These are phyloP conservation scores for Noturus placidus DNA, from an alignment of 2,113 vertebrate species.

Conservation along the genomic window DNA sequence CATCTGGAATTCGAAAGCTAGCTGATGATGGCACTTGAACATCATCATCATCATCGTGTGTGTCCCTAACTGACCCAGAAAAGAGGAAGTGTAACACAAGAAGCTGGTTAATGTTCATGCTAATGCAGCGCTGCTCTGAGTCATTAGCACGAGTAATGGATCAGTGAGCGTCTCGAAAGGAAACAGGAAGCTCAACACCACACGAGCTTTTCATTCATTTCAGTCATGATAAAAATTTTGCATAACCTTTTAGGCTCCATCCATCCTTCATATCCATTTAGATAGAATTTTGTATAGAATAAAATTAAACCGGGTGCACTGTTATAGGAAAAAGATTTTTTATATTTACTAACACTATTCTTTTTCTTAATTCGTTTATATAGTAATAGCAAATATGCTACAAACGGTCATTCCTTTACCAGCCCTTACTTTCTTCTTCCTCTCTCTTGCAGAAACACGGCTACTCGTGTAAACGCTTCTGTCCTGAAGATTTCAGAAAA, in stretches of 20 bases:
- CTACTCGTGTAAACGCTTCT: too few relatives aligned
- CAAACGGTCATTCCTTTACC: neutral
- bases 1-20: conserved; percentile 38
- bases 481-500: neutral
- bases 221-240: neutral
- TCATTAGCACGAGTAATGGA: conserved; percentile 37
- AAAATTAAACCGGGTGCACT: neutral
- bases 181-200: conserved; percentile 13
- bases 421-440: neutral
- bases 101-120: conserved; percentile 35
- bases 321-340: neutral
- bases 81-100: conserved; percentile 24
- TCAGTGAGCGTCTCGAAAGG: conserved; percentile 30
- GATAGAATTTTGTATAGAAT: neutral
- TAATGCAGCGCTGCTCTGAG: conserved; percentile 27
- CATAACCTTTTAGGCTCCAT: neutral
- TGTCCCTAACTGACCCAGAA: conserved; percentile 36
- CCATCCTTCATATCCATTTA: neutral
- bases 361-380: neutral
- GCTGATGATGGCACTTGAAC: conserved; percentile 32
- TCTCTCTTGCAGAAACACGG: neutral
- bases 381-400: too few relatives aligned
- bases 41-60: conserved; percentile 25
- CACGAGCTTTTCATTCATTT: neutral
- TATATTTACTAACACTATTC: neutral